Evolutionary conservation across 2,888 invertebrate genomes (phyloP), one percentile per base, ranked within the genome.

Genomic region (Acrobasis repandana): DNA sequence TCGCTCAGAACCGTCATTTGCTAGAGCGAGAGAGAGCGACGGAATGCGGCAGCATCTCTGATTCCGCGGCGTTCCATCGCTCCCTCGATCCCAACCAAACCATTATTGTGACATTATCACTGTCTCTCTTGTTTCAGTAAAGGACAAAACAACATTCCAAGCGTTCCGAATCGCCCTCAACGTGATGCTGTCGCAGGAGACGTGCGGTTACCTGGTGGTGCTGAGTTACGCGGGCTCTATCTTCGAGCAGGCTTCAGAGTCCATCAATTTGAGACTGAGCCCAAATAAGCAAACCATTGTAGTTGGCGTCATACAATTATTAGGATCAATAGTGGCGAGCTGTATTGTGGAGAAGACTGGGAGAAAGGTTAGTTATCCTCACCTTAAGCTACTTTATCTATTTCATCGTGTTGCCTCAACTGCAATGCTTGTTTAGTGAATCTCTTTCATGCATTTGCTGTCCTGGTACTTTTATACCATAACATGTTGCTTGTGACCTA

Each of bases 221-320:
- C 83, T 92, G 16, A 92, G 89, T 85, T 92, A 92, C 60, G 92
- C 92, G 0, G 86, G 92, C 0, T 88, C 90, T 34, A 92, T 92
- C 75, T 92, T 92, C 75, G 91, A 90, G 68, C 79, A 85, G 64
- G 92, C 92, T 0, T 84, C 91, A 0, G 84, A 86, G 63, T 86
- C 91, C 28, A 92, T 91, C 69, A 85, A 85, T 63, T 68, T 92
- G 33, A 88, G 85, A 57, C 79, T 92, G 47, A 89, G 88, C 63
- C 88, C 92, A 1, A 92, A 92, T 73, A 90, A 91, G 73, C 92
- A 92, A 77, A 91, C 92, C 0, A 91, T 92, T 0, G 86, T 90
- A 0, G 91, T 92, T 0, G 92, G 92, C 0, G 84, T 67, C 0
- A 88, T 92, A 56, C 92, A 92, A 65, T 71, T 92, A 60, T 67